A percentile compares a stretch with the other conserved stretches of the same genome.
These are phyloP conservation scores for Cherax destructor DNA, from an alignment of 1,140 invertebrate genomes.

Conservation along the genomic window DNA sequence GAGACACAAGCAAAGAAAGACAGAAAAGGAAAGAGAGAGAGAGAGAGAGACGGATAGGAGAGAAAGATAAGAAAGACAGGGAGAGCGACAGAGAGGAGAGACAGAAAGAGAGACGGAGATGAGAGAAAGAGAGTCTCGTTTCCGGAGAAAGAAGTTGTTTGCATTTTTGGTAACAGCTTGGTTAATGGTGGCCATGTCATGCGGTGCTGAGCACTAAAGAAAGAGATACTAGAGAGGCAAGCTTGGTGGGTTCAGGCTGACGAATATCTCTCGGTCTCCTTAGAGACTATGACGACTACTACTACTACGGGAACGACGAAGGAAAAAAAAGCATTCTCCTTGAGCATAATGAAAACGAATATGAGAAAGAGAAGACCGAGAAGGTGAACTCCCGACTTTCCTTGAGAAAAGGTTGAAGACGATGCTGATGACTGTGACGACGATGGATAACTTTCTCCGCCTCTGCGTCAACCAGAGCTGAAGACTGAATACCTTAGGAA, in stretches of 20 bases:
- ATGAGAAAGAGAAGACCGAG: not conserved
- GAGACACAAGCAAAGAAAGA: too few relatives aligned
- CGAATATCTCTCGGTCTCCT: not conserved
- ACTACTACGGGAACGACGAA: not conserved
- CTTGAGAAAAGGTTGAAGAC: too few relatives aligned
- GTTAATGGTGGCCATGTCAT: conserved; percentile 38
- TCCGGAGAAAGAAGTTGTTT: conserved; percentile 39
- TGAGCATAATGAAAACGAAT: not conserved
- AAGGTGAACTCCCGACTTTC: not conserved
- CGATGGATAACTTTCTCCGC: not conserved
- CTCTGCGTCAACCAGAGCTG: not conserved
- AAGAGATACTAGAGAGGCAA: not conserved
- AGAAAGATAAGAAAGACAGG: too few relatives aligned
- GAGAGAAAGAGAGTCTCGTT: not conserved
- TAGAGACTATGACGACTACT: not conserved
- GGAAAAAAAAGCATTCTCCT: not conserved
- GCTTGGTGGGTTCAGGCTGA: not conserved
- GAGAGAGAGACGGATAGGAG: too few relatives aligned
- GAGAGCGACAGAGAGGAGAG: too few relatives aligned
- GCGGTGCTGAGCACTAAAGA: conserved; percentile 5
- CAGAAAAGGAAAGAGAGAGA: not conserved
- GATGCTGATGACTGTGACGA: not conserved
- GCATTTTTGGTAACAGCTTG: conserved; percentile 48
- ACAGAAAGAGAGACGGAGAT: too few relatives aligned
- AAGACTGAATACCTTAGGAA: not conserved